phyloP scores from a whole-genome alignment of 2,888 invertebrate genomes.

The Dryobotodes eremita region DNA sequence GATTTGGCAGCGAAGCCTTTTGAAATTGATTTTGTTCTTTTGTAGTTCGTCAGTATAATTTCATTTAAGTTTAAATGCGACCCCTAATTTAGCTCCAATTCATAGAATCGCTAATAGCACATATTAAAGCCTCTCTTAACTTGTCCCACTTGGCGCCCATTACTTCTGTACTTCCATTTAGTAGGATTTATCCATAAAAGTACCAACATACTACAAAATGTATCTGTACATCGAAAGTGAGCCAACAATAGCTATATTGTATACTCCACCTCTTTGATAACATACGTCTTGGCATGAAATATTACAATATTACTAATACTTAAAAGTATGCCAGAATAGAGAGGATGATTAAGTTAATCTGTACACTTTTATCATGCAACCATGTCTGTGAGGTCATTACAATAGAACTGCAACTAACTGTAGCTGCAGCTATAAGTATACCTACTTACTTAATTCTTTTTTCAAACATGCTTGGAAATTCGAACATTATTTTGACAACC shows the following conservation, averaged over 20 bases:
- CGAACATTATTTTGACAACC: too few relatives aligned
- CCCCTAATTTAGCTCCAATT: neutral
- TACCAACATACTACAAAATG: slow-evolving; percentile 20
- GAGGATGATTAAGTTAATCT: slow-evolving; percentile 28
- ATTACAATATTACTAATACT: slow-evolving; percentile 37
- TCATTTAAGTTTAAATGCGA: neutral
- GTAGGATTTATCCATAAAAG: neutral
- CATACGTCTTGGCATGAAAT: slow-evolving; percentile 30
- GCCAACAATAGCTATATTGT: slow-evolving; percentile 34
- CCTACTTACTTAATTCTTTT: neutral
- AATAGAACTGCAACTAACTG: slow-evolving; percentile 18
- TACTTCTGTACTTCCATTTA: neutral
- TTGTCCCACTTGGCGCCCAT: neutral
- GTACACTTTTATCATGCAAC: slow-evolving; percentile 41
- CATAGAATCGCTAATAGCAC: neutral
- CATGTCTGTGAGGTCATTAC: slow-evolving; percentile 21
- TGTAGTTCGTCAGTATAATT: neutral
- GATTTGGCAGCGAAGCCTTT: neutral
- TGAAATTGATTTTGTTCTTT: neutral
- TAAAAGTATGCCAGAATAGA: slow-evolving; percentile 29
- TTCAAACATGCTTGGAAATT: too few relatives aligned
- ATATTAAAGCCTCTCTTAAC: neutral
- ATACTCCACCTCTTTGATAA: slow-evolving; percentile 9
- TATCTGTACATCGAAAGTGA: slow-evolving; percentile 3
- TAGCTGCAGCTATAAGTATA: neutral